Evolutionary conservation across 2,797 vertebrate species (phyloP).

Genomic region (Pelodytes ibericus): DNA sequence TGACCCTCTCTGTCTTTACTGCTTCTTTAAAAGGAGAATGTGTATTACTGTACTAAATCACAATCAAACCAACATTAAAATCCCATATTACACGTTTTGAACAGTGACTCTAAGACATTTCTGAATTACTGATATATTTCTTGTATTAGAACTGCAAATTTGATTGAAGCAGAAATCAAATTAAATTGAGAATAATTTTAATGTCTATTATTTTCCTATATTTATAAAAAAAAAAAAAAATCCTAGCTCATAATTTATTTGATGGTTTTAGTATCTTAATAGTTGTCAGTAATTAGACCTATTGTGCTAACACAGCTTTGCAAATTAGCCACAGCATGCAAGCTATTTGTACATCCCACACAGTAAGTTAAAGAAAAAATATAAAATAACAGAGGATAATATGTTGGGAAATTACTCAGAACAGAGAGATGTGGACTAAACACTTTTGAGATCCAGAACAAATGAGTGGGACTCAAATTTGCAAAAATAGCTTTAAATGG

Average conservation of each 20-base stretch:
- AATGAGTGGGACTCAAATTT: conserved; percentile 19
- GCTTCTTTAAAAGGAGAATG: not conserved
- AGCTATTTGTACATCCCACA: conserved; percentile 24
- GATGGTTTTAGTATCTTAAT: conserved; percentile 30
- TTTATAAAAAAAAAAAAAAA: too few relatives aligned
- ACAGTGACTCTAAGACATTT: not conserved
- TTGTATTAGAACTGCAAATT: conserved; percentile 12
- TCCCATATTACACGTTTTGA: not conserved
- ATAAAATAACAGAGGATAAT: not conserved
- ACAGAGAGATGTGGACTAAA: conserved; percentile 13
- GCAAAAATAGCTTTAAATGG: too few relatives aligned
- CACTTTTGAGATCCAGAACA: conserved; percentile 1
- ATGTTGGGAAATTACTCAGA: not conserved
- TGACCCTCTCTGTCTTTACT: not conserved
- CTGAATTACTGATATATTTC: conserved; percentile 13
- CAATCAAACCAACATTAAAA: not conserved
- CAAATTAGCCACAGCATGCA: conserved; percentile 35
- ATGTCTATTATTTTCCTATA: conserved; percentile 26
- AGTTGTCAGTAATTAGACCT: conserved; percentile 40
- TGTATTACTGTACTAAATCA: not conserved
- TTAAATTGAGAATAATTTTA: conserved; percentile 37
- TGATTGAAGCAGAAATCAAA: conserved; percentile 17
- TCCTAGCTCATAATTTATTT: conserved; percentile 31
- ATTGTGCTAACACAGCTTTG: conserved; percentile 35
- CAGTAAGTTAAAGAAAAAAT: not conserved